A percentile compares a stretch with the other conserved stretches of the same genome.
These are phyloP conservation scores for Branchinecta lynchi DNA, from an alignment of 1,140 invertebrate genomes.

Conservation along the genomic window DNA sequence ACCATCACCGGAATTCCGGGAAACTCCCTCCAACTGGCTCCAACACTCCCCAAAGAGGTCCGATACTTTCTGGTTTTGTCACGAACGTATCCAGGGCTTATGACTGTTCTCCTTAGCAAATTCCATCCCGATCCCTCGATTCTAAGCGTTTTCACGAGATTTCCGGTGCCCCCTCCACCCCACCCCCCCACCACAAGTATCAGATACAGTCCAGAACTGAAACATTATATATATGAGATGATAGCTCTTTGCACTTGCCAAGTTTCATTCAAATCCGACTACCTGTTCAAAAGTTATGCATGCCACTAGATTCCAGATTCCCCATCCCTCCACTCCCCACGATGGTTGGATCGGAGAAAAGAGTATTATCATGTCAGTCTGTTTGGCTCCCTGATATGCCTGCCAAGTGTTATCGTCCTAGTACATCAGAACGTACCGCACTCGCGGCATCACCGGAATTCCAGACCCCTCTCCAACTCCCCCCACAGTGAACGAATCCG, in stretches of 20 bases:
- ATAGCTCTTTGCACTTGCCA: too few relatives aligned
- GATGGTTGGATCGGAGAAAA: neutral
- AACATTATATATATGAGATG: neutral
- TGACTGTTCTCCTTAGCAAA: neutral
- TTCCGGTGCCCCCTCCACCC: slow-evolving; percentile 3
- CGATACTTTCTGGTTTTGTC: too few relatives aligned
- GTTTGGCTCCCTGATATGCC: neutral
- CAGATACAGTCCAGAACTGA: too few relatives aligned
- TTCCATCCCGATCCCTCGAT: slow-evolving; percentile 8
- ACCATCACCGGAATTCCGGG: too few relatives aligned
- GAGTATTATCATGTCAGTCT: neutral
- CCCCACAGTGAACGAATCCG: neutral
- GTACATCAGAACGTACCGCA: neutral
- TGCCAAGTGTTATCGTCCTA: slow-evolving; percentile 1
- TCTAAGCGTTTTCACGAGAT: neutral
- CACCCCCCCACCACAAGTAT: too few relatives aligned
- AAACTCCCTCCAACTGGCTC: neutral
- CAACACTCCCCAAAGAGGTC: slow-evolving; percentile 8
- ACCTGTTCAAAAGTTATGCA: neutral
- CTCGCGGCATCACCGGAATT: neutral
- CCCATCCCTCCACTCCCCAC: neutral
- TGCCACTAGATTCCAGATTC: neutral
- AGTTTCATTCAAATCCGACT: slow-evolving; percentile 6
- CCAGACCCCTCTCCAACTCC: too few relatives aligned
- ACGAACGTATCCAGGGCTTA: slow-evolving; percentile 3